Conservation (phyloP, 23 tunicate species). For the Styela plicata region DNA sequence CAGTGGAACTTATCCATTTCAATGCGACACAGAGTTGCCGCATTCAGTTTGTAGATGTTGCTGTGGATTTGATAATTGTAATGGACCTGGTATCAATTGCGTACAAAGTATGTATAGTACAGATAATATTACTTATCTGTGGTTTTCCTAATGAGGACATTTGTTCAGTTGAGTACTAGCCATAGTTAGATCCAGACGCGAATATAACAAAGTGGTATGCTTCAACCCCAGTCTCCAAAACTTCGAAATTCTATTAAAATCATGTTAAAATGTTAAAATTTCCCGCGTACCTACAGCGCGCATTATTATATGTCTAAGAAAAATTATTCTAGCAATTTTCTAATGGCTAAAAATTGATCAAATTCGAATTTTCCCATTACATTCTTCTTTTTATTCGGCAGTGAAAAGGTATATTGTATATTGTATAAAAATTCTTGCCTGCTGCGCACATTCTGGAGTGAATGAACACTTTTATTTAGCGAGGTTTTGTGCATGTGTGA, state of each 20-base stretch:
- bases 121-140: no score
- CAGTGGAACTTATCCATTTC: neutral
- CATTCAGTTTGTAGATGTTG: conserved; percentile 18
- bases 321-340: no score
- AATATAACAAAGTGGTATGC: neutral
- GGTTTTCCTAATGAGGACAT: no score
- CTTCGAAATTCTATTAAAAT: neutral
- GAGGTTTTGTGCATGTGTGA: no score
- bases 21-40: neutral
- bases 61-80: conserved; percentile 19
- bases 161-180: neutral
- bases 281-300: no score
- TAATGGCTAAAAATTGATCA: no score
- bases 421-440: no score
- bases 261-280: neutral
- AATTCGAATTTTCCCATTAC: no score
- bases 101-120: neutral
- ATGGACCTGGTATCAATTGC: conserved; percentile 7
- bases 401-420: neutral
- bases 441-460: neutral
- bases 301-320: no score
- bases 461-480: neutral
- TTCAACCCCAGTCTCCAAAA: neutral
- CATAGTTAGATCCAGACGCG: neutral
- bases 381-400: neutral